Percentiles rank a stretch among this genome's conserved stretches.
Conservation (phyloP, 2,888 invertebrate species). For the Yponomeuta plumbellus region DNA sequence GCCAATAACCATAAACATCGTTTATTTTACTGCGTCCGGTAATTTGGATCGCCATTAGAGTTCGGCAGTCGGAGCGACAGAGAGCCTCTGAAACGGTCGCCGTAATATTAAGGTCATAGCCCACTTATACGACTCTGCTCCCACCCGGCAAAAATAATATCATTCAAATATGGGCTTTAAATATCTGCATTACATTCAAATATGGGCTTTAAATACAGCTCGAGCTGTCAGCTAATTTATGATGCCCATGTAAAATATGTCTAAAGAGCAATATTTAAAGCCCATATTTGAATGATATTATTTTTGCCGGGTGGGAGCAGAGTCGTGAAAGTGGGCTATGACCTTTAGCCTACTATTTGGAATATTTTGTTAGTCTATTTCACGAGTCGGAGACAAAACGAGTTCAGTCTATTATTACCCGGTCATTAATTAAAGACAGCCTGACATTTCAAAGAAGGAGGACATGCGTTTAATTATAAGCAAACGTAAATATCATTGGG, state of each 20-base stretch:
- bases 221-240: no score
- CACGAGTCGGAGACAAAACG: slow-evolving; percentile 31
- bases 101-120: background rate
- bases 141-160: no score
- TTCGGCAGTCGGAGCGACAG: background rate
- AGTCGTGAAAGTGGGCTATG: no score
- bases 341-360: background rate
- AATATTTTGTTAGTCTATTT: slow-evolving; percentile 9
- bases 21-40: background rate
- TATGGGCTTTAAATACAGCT: no score
- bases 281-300: no score
- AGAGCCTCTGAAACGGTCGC: background rate
- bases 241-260: no score
- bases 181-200: no score
- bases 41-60: background rate
- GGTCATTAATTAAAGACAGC: slow-evolving; percentile 70
- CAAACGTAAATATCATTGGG: slow-evolving; percentile 76
- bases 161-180: no score
- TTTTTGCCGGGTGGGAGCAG: no score
- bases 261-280: no score
- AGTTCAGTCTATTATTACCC: slow-evolving; percentile 58
- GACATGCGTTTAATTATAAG: slow-evolving; percentile 71
- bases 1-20: slow-evolving; percentile 1
- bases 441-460: slow-evolving; percentile 75
- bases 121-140: no score